Evolutionary conservation across 2,113 vertebrate species (phyloP), one percentile per base, ranked within the genome.

Genomic region (Sterna hirundo): DNA sequence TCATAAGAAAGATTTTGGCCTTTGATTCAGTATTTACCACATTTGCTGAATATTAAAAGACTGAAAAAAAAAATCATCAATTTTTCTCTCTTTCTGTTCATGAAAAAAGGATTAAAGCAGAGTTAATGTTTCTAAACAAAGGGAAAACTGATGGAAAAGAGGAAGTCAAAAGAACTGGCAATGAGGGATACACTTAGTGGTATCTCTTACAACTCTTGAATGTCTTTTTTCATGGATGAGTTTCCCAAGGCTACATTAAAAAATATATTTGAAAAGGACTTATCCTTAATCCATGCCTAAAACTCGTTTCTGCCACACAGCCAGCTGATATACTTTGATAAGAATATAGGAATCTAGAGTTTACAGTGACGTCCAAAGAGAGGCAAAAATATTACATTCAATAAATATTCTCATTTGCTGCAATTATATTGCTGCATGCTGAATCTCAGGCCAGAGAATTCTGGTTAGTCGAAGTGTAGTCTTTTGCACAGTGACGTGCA

Each of bases 21-120:
- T 55, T 78, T 68, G 22, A 38, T 19, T 64, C 70, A 47, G 8
- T 30, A 18, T 58, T 65, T 72, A 25, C 6, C 11, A 36, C 4
- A 17, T 58, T 74, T 71, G 13, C 8, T 62, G 65, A 83, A 17
- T 10, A 6, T 83, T 40, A 54, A 52, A 76, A 54, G 32, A 58
- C 5, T 0, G 0, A 58, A 0, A 26, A 66, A 70, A 58, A 64
- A 4, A 40, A 36, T n/a, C 1, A 38, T 13, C 1, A 0, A n/a
- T 78, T 77, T 86, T 74, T 78, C 7, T 36, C 19, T 90, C 9
- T 61, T 72, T 3, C 3, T 44, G 5, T 34, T 86, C 25, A 44
- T 10, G 65, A 34, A 78, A 3, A 49, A 49, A 51, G 15, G 1
- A 49, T 25, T 46, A 80, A 80, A 87, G 16, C 9, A 47, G 12